Conservation (phyloP, 92 coral and sea anemone genomes). For the Micromussa lordhowensis region DNA sequence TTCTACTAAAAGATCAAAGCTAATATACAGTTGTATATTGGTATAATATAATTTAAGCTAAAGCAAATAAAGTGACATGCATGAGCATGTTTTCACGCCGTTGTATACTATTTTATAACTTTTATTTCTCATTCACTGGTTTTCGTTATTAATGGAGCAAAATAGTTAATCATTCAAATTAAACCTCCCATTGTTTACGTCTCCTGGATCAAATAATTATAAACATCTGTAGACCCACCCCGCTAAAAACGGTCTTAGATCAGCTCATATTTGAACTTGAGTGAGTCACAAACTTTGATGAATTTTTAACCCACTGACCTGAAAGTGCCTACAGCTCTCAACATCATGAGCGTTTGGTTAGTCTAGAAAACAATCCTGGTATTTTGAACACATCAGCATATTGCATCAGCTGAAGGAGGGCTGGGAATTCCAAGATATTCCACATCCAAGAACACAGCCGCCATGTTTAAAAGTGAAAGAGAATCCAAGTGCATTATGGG, state of each 20-base stretch:
- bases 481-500: conserved; percentile 21
- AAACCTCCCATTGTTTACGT: background rate
- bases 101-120: background rate
- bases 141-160: background rate
- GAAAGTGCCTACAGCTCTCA: conserved; percentile 59
- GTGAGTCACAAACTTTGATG: background rate
- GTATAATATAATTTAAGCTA: background rate
- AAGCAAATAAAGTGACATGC: background rate
- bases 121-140: background rate
- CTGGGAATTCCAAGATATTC: background rate
- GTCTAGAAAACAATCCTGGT: background rate
- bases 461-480: conserved; percentile 42
- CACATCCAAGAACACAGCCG: conserved; percentile 7
- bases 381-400: background rate
- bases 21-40: too few species aligned
- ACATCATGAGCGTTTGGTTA: conserved; percentile 37
- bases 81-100: background rate
- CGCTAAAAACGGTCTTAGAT: background rate
- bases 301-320: conserved; percentile 55
- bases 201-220: background rate
- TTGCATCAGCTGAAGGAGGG: conserved; percentile 16
- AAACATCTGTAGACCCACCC: conserved; percentile 22
- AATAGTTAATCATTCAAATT: background rate
- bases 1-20: background rate
- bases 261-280: background rate